These are phyloP conservation scores for Vireo altiloquus DNA, from an alignment of 2,113 vertebrate species.

Conservation along the genomic window DNA sequence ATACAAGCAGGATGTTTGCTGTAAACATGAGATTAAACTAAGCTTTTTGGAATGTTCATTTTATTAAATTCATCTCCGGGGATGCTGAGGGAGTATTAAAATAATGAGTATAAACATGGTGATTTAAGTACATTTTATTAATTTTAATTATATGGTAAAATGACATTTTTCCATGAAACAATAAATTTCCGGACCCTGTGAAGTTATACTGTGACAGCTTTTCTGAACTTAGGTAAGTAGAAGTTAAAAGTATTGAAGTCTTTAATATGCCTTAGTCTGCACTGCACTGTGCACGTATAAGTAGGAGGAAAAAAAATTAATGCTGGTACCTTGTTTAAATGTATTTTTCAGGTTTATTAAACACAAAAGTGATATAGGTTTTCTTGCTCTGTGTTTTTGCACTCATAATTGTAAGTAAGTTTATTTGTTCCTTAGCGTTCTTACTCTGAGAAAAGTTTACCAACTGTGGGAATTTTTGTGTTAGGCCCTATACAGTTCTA, in stretches of 20 bases:
- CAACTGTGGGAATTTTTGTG: background rate
- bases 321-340: background rate
- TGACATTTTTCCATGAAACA: background rate
- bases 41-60: constrained; percentile 38
- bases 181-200: background rate
- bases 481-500: accelerated
- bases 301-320: background rate
- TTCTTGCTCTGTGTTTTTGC: background rate
- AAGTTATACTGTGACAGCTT: background rate
- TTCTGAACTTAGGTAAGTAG: background rate
- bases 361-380: background rate
- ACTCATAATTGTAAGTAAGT: background rate
- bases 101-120: background rate
- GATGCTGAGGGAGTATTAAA: background rate
- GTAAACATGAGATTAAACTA: constrained; percentile 17
- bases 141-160: background rate
- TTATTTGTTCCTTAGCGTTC: background rate
- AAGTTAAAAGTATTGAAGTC: background rate
- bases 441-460: background rate
- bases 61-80: background rate
- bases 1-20: background rate
- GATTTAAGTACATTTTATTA: background rate
- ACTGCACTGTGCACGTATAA: background rate
- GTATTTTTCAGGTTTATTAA: background rate
- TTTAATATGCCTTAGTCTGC: background rate